phyloP scores from a whole-genome alignment of 2,797 vertebrate genomes.

The Antennarius maculatus region DNA sequence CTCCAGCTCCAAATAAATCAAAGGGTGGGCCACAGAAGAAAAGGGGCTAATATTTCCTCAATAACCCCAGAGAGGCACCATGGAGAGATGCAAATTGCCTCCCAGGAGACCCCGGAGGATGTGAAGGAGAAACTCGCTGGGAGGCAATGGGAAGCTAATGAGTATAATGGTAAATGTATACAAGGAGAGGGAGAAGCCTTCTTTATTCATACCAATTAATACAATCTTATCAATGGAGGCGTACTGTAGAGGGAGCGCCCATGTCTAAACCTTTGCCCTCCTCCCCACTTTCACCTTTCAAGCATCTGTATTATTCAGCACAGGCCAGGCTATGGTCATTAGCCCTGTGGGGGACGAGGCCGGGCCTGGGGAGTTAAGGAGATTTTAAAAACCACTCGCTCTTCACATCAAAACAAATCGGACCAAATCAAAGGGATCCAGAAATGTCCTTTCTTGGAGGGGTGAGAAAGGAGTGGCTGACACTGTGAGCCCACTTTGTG shows the following conservation, averaged over 20 bases:
- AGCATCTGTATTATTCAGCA: slow-evolving; percentile 73
- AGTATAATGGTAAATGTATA: slow-evolving; percentile 88
- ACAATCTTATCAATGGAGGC: slow-evolving; percentile 81
- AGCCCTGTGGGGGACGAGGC: slow-evolving; percentile 75
- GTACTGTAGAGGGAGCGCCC: slow-evolving; percentile 63
- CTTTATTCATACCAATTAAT: slow-evolving; percentile 85
- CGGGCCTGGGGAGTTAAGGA: slow-evolving; percentile 76
- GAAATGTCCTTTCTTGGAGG: slow-evolving; percentile 62
- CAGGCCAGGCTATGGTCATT: slow-evolving; percentile 72
- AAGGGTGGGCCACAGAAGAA: slow-evolving; percentile 77
- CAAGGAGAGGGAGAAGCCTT: slow-evolving; percentile 68
- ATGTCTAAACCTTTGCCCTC: slow-evolving; percentile 61
- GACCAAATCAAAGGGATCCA: slow-evolving; percentile 77
- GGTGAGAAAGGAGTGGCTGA: slow-evolving; percentile 37
- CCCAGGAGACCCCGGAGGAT: slow-evolving; percentile 80
- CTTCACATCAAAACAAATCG: slow-evolving; percentile 82
- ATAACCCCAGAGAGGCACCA: slow-evolving; percentile 80
- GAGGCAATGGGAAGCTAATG: slow-evolving; percentile 84
- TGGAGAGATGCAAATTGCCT: slow-evolving; percentile 85
- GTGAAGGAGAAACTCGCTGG: slow-evolving; percentile 79
- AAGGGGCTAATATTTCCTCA: slow-evolving; percentile 83
- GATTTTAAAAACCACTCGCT: slow-evolving; percentile 83
- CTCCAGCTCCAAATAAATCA: slow-evolving; percentile 78
- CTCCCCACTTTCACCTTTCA: slow-evolving; percentile 52
- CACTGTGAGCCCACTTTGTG: slow-evolving; percentile 47